phyloP scores from a whole-genome alignment of 2,113 vertebrate genomes.

The Scalopus aquaticus region DNA sequence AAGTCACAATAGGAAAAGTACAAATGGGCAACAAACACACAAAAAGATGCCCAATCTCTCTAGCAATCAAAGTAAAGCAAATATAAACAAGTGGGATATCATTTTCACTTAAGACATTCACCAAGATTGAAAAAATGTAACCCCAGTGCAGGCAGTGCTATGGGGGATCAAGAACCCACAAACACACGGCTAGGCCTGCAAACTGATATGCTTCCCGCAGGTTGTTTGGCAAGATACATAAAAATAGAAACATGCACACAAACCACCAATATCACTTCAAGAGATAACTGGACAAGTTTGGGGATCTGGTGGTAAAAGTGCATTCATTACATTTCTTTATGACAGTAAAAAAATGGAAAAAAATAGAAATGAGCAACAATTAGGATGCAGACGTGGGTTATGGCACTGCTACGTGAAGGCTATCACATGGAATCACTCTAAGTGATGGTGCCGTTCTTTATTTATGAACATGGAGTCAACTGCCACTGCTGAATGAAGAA shows the following conservation, averaged over 20 bases:
- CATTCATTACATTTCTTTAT: background rate
- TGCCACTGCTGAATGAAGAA: background rate
- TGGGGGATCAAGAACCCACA: background rate
- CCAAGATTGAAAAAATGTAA: background rate
- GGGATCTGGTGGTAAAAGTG: slow-evolving; percentile 25
- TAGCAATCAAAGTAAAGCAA: slow-evolving; percentile 35
- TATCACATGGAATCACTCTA: background rate
- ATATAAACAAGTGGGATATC: background rate
- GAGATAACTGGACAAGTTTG: background rate
- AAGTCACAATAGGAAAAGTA: slow-evolving; percentile 12
- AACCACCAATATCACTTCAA: background rate
- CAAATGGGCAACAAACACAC: background rate
- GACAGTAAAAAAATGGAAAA: slow-evolving; percentile 23
- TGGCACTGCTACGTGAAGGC: background rate
- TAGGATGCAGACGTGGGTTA: background rate
- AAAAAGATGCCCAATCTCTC: slow-evolving; percentile 9
- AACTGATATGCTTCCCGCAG: background rate
- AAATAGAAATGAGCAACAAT: background rate
- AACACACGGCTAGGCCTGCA: background rate
- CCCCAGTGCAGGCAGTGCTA: background rate
- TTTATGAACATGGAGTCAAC: background rate
- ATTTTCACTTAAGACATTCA: slow-evolving; percentile 19
- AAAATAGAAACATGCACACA: background rate
- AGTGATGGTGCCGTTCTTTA: background rate
- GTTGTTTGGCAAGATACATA: background rate